Conservation (phyloP, 2,888 invertebrate genomes). For the Tenthredo scrophulariae region DNA sequence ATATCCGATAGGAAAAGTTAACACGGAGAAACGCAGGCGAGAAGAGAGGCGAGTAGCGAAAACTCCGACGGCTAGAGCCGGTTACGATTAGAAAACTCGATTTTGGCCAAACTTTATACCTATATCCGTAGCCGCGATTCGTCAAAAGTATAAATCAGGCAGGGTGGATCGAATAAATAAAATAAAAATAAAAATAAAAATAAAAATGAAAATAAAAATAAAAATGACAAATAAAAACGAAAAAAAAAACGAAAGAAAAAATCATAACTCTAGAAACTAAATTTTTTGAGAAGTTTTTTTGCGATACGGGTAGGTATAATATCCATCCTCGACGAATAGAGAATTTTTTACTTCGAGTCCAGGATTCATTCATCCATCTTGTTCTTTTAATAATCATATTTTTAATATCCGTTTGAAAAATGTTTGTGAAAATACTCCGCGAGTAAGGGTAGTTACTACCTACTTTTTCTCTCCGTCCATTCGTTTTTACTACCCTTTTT, state of each 20-base stretch:
- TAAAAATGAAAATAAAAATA: not conserved
- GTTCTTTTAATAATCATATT: not conserved
- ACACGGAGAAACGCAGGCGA: not conserved
- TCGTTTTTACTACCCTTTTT: not conserved
- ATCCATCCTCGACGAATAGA: not conserved
- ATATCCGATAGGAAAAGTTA: slow-evolving; percentile 52
- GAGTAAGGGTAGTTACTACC: not conserved
- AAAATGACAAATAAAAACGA: not conserved
- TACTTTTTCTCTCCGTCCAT: not conserved
- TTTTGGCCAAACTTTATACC: not conserved
- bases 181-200: not conserved
- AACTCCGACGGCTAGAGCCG: not conserved
- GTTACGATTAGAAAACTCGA: slow-evolving; percentile 25
- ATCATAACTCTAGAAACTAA: not conserved
- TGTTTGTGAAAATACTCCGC: not conserved
- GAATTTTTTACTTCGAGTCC: slow-evolving; percentile 1
- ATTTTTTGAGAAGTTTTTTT: not conserved
- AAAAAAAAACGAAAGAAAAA: not conserved
- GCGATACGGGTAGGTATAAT: not conserved
- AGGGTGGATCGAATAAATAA: not conserved
- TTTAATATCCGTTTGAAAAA: slow-evolving; percentile 26
- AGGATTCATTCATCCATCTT: slow-evolving; percentile 18
- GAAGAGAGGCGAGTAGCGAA: not conserved
- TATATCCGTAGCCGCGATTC: not conserved
- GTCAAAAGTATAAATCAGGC: slow-evolving; percentile 26